phyloP scores from a whole-genome alignment of 1,140 invertebrate genomes.

The Eurosta solidaginis region DNA sequence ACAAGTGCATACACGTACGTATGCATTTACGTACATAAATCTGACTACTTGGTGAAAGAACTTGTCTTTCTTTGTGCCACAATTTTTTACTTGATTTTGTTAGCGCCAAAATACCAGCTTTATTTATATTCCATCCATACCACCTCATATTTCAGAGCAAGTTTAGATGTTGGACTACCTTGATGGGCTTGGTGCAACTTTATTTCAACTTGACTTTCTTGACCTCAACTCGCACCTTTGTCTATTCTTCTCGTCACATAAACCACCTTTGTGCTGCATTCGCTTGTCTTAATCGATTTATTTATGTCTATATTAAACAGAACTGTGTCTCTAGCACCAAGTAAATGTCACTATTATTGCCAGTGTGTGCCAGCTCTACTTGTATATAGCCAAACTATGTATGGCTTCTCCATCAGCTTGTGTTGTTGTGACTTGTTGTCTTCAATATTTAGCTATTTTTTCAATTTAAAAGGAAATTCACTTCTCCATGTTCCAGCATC shows the following conservation, averaged over 20 bases:
- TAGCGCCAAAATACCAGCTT: neutral
- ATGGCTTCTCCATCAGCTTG: neutral
- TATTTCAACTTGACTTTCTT: neutral
- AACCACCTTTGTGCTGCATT: neutral
- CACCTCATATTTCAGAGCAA: too few relatives aligned
- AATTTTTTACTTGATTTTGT: conserved; percentile 11
- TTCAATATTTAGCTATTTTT: too few relatives aligned
- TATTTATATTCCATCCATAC: too few relatives aligned
- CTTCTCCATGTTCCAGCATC: neutral
- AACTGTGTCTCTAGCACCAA: conserved; percentile 1
- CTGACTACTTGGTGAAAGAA: conserved; percentile 10
- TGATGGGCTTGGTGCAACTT: too few relatives aligned
- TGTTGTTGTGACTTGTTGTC: neutral
- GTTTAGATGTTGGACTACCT: too few relatives aligned
- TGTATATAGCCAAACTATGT: neutral
- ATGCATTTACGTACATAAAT: neutral
- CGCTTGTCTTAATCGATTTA: conserved; percentile 11
- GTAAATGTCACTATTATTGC: neutral
- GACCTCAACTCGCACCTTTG: neutral
- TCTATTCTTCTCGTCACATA: too few relatives aligned
- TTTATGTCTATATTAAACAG: conserved; percentile 20
- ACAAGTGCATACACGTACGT: neutral
- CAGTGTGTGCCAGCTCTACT: neutral
- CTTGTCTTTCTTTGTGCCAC: conserved; percentile 13
- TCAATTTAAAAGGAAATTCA: neutral